A percentile compares a stretch with the other conserved stretches of the same genome.
phyloP scores from a whole-genome alignment of 2,888 invertebrate genomes.

The Piscicola geometra region DNA sequence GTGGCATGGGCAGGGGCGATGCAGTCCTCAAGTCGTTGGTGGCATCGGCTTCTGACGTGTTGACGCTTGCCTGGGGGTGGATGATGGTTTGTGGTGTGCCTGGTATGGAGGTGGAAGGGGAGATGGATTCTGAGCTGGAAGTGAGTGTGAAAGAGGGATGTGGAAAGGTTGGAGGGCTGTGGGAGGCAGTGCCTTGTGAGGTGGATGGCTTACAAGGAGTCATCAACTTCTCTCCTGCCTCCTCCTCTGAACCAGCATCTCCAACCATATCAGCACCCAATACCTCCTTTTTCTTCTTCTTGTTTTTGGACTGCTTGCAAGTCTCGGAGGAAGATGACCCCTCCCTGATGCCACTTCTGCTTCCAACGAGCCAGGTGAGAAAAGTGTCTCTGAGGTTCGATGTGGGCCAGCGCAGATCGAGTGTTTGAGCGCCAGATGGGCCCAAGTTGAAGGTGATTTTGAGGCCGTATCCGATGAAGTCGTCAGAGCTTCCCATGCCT shows the following conservation, averaged over 20 bases:
- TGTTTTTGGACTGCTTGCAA: not conserved
- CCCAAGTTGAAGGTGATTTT: slow-evolving; percentile 41
- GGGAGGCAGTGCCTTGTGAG: no score
- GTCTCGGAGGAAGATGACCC: not conserved
- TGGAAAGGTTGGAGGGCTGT: no score
- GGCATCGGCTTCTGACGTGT: not conserved
- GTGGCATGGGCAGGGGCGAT: not conserved
- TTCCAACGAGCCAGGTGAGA: slow-evolving; percentile 31
- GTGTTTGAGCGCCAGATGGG: slow-evolving; percentile 33
- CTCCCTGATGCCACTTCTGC: not conserved
- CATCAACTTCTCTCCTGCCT: no score
- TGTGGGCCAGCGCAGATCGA: slow-evolving; percentile 43
- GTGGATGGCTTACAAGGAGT: no score
- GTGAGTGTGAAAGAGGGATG: no score
- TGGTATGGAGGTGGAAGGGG: not conserved
- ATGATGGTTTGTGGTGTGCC: not conserved
- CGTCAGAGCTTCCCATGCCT: slow-evolving; percentile 15
- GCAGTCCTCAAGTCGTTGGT: not conserved
- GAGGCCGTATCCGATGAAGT: slow-evolving; percentile 44
- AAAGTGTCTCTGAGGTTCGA: slow-evolving; percentile 41
- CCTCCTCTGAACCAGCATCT: not conserved
- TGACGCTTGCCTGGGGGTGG: no score
- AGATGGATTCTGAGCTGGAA: no score
- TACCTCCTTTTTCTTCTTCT: not conserved
- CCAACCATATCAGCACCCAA: not conserved